Conservation (phyloP, 2,113 vertebrate species). For the Alligator mississippiensis region DNA sequence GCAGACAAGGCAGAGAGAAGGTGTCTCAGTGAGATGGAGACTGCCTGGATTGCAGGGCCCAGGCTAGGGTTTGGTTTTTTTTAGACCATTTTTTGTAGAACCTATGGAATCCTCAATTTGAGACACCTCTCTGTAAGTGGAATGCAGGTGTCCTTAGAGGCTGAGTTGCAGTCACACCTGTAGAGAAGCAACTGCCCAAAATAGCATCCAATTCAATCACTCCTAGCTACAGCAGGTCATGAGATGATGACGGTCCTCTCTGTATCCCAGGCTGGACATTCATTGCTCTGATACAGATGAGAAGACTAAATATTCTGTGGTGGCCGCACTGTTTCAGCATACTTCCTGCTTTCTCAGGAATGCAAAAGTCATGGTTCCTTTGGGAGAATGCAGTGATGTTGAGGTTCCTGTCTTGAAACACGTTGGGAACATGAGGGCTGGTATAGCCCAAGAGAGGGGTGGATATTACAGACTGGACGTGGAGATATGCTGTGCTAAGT, state of each 20-base stretch:
- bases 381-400: background rate
- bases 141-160: background rate
- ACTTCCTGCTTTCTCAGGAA: background rate
- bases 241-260: background rate
- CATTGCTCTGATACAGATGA: background rate
- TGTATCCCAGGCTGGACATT: background rate
- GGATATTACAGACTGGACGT: accelerated
- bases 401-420: background rate
- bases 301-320: background rate
- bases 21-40: too few species aligned
- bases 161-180: background rate
- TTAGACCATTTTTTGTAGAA: background rate
- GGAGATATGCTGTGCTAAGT: background rate
- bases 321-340: background rate
- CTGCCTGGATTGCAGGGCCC: background rate
- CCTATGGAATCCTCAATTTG: background rate
- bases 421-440: background rate
- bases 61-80: background rate
- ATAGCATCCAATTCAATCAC: background rate
- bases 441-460: background rate
- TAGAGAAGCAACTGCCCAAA: background rate
- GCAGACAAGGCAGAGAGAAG: too few species aligned
- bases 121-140: background rate
- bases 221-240: background rate
- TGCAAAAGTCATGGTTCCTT: background rate